A percentile compares a stretch with the other conserved stretches of the same genome.
Conservation (phyloP, 2,888 invertebrate genomes). For the Lasiommata megera region DNA sequence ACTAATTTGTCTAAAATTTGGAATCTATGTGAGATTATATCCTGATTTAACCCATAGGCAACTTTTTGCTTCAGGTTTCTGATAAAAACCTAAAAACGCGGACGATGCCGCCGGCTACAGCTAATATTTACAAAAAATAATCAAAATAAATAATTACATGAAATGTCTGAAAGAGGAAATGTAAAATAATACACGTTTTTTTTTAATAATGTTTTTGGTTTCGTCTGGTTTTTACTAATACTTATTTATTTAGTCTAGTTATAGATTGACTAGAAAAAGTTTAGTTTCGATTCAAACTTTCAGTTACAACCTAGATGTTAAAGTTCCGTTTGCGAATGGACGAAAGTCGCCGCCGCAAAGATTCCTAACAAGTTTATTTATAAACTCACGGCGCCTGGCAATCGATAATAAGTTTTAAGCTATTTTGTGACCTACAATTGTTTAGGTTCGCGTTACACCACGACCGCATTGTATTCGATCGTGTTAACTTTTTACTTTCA, state of each 20-base stretch:
- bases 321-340: not conserved
- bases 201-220: too few relatives aligned
- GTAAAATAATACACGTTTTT: too few relatives aligned
- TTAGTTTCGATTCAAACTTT: not conserved
- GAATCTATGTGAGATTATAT: too few relatives aligned
- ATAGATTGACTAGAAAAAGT: not conserved
- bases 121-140: too few relatives aligned
- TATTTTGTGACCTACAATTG: constrained; percentile 68
- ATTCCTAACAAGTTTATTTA: constrained; percentile 13
- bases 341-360: not conserved
- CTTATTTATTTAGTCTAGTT: not conserved
- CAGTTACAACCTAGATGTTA: not conserved
- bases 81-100: too few relatives aligned
- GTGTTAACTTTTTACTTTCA: constrained; percentile 76
- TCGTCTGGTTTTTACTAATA: too few relatives aligned
- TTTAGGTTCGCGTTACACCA: constrained; percentile 58
- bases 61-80: too few relatives aligned
- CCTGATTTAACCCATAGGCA: too few relatives aligned
- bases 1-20: too few relatives aligned
- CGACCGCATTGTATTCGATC: constrained; percentile 73
- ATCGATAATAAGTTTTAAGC: constrained; percentile 62
- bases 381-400: constrained; percentile 37
- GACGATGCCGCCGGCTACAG: too few relatives aligned
- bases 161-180: too few relatives aligned
- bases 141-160: too few relatives aligned